These are phyloP conservation scores for Hypercompe scribonia DNA, from an alignment of 2,888 invertebrate genomes.

Conservation along the genomic window DNA sequence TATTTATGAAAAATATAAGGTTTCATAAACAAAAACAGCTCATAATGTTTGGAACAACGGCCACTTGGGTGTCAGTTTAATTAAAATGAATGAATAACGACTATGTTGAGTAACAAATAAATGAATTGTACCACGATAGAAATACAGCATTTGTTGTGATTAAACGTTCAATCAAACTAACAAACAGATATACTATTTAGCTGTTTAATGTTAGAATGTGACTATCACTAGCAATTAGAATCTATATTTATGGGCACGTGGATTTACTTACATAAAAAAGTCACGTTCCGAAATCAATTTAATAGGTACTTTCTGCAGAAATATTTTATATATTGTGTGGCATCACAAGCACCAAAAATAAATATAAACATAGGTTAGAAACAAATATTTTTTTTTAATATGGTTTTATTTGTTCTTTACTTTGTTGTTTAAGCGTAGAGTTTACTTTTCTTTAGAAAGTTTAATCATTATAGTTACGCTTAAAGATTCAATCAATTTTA, in stretches of 20 bases:
- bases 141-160: background rate
- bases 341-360: too few relatives aligned
- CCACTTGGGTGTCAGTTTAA: background rate
- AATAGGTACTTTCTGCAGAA: too few relatives aligned
- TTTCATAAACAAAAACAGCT: background rate
- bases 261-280: too few relatives aligned
- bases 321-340: too few relatives aligned
- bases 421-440: background rate
- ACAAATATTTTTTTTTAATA: too few relatives aligned
- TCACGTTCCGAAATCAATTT: too few relatives aligned
- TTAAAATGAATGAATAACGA: background rate
- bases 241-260: too few relatives aligned
- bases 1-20: background rate
- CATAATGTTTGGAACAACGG: background rate
- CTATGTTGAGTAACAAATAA: background rate
- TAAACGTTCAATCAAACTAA: background rate
- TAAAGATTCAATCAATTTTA: background rate
- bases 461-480: background rate
- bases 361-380: too few relatives aligned
- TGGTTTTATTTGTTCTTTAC: too few relatives aligned
- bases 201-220: too few relatives aligned
- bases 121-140: background rate
- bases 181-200: too few relatives aligned
- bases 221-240: too few relatives aligned
- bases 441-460: background rate